Percentiles rank a stretch among this genome's conserved stretches.
Conservation (phyloP, 2,113 vertebrate genomes). For the Sebastes schlegelii region DNA sequence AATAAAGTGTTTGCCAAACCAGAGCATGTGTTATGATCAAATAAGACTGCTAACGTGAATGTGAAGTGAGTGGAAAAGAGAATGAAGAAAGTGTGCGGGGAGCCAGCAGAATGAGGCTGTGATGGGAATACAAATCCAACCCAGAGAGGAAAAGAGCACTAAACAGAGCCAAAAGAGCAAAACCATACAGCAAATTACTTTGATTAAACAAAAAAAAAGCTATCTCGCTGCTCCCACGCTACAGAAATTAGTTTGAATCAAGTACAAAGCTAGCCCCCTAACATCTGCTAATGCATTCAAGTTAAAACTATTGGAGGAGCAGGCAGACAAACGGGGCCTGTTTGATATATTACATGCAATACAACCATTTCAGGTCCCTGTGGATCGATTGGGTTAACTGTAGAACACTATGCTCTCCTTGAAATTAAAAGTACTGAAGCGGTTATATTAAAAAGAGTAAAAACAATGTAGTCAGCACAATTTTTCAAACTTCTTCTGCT, state of each 20-base stretch:
- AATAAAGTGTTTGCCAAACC: conserved; percentile 46
- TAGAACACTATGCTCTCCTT: conserved; percentile 21
- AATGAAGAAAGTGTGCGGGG: background rate
- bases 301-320: conserved; percentile 37
- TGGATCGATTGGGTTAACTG: conserved; percentile 13
- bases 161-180: conserved; percentile 55
- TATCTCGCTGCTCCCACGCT: conserved; percentile 43
- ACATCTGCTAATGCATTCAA: conserved; percentile 72
- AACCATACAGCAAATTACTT: conserved; percentile 53
- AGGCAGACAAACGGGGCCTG: conserved; percentile 21
- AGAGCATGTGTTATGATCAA: background rate
- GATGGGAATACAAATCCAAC: conserved; percentile 46
- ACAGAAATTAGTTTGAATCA: conserved; percentile 45
- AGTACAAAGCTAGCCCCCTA: conserved; percentile 48
- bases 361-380: conserved; percentile 41
- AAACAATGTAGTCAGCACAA: background rate
- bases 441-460: conserved; percentile 12
- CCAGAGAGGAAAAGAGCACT: conserved; percentile 10
- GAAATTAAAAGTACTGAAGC: conserved; percentile 33
- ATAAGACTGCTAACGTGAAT: conserved; percentile 2
- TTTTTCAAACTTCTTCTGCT: conserved; percentile 18
- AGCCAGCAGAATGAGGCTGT: conserved; percentile 23
- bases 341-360: conserved; percentile 64
- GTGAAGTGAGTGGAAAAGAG: conserved; percentile 1
- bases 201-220: conserved; percentile 24